Base-by-base conservation (phyloP, 2,797 vertebrate species). In the Gadopsis marmoratus region DNA sequence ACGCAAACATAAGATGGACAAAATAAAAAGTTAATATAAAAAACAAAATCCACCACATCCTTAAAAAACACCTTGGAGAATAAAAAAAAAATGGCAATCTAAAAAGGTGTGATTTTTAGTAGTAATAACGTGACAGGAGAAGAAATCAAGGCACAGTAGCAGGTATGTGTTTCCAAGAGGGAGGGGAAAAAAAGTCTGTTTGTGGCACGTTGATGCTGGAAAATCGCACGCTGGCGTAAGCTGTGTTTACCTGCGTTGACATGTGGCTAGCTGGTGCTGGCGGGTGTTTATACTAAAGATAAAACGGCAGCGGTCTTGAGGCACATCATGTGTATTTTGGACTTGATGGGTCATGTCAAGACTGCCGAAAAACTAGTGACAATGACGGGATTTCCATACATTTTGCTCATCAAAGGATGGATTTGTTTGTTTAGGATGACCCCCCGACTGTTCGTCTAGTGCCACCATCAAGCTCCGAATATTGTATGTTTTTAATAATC, bases 81-180 rank as follows among this genome's bases (percentile, higher is more conserved):
- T n/a, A n/a, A n/a, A n/a, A n/a, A n/a, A n/a, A n/a, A n/a, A n/a
- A n/a, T n/a, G n/a, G n/a, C n/a, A n/a, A n/a, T n/a, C n/a, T n/a
- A n/a, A n/a, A n/a, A n/a, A n/a, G n/a, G n/a, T n/a, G n/a, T n/a
- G n/a, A n/a, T n/a, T n/a, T n/a, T n/a, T n/a, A n/a, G n/a, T n/a
- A n/a, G n/a, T n/a, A 62, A 48, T 47, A 68, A 80, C 17, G 50
- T 51, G 62, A 78, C 59, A 65, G 26, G 26, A 62, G 62, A 60
- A 7, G 65, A 65, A 71, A 45, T 61, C 13, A 58, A 54, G 65
- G 53, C 70, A 43, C 31, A 53, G 56, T 5, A 58, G 41, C 43
- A 12, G 41, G 26, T 21, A 64, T 33, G 35, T 47, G 48, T 64
- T 39, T 39, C 9, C 11, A 9, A 31, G 23, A 50, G 7, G 9